Conservation (phyloP, 2,797 vertebrate genomes). For the Clarias laeviceps region DNA sequence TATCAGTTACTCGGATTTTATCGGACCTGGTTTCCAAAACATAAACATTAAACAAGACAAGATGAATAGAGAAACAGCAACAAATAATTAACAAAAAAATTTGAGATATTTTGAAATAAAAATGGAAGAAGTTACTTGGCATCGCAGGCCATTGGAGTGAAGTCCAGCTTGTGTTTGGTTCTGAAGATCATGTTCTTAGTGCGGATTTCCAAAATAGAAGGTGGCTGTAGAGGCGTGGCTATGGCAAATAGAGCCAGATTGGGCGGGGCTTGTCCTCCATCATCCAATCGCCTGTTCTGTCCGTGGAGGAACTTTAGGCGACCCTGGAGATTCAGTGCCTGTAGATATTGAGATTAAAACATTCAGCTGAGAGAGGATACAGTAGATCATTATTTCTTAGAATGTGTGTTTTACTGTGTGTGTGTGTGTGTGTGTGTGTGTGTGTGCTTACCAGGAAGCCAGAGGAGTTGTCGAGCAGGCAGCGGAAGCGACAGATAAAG, state of each 20-base stretch:
- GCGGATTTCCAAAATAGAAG: constrained; percentile 81
- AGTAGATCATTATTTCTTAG: not conserved
- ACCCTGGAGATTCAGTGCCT: constrained; percentile 80
- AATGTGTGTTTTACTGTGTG: not conserved
- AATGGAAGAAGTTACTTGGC: constrained; percentile 70
- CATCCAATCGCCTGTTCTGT: constrained; percentile 70
- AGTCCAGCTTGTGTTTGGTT: constrained; percentile 88
- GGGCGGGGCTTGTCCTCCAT: constrained; percentile 62
- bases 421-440: constrained; percentile 6
- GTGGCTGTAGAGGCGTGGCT: constrained; percentile 77
- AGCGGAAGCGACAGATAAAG: constrained; percentile 84
- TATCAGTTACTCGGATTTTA: not conserved
- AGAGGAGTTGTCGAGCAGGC: constrained; percentile 83
- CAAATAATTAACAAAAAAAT: not conserved
- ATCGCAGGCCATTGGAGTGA: constrained; percentile 83
- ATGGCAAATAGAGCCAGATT: constrained; percentile 80
- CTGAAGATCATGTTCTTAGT: constrained; percentile 83
- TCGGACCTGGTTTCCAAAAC: not conserved
- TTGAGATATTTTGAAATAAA: no score
- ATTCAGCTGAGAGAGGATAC: not conserved
- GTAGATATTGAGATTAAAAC: not conserved
- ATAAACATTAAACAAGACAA: not conserved
- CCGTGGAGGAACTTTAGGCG: constrained; percentile 79
- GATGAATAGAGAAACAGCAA: not conserved
- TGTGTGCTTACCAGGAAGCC: constrained; percentile 79